phyloP scores from a whole-genome alignment of 1,140 invertebrate genomes.

The Aphelinus certus region DNA sequence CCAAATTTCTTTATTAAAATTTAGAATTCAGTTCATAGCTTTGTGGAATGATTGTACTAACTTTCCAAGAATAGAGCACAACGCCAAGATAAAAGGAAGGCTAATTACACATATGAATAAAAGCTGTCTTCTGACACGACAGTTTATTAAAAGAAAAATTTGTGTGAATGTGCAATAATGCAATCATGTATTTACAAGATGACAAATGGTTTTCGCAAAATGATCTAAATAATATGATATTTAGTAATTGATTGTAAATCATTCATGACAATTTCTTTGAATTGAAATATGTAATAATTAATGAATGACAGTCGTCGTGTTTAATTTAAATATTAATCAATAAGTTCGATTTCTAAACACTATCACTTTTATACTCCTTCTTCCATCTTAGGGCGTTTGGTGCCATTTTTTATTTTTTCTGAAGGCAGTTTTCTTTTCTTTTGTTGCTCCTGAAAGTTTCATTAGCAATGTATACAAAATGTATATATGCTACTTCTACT shows the following conservation, averaged over 20 bases:
- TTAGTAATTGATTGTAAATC: background rate
- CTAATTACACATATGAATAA: constrained; percentile 40
- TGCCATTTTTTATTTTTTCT: constrained; percentile 66
- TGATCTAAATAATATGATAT: background rate
- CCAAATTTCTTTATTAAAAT: background rate
- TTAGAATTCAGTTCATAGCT: too few species aligned
- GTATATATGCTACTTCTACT: background rate
- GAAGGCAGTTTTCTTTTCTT: constrained; percentile 65
- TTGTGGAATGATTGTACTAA: too few species aligned
- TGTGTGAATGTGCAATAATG: background rate
- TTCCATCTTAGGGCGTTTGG: constrained; percentile 63
- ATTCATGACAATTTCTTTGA: constrained; percentile 42
- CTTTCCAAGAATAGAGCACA: constrained; percentile 14
- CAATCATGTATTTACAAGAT: constrained; percentile 23
- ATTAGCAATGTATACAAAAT: constrained; percentile 46
- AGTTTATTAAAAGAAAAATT: constrained; percentile 56
- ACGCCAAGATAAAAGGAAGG: constrained; percentile 50
- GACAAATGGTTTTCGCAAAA: constrained; percentile 35
- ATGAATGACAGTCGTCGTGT: constrained; percentile 21
- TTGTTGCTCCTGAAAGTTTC: constrained; percentile 64
- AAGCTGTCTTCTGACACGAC: constrained; percentile 47
- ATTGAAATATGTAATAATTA: constrained; percentile 29
- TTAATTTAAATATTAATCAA: constrained; percentile 30
- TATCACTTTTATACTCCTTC: constrained; percentile 64
- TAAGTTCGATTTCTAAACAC: constrained; percentile 48